phyloP scores from a whole-genome alignment of 2,113 vertebrate species.

The Sinocyclocheilus anshuiensis region DNA sequence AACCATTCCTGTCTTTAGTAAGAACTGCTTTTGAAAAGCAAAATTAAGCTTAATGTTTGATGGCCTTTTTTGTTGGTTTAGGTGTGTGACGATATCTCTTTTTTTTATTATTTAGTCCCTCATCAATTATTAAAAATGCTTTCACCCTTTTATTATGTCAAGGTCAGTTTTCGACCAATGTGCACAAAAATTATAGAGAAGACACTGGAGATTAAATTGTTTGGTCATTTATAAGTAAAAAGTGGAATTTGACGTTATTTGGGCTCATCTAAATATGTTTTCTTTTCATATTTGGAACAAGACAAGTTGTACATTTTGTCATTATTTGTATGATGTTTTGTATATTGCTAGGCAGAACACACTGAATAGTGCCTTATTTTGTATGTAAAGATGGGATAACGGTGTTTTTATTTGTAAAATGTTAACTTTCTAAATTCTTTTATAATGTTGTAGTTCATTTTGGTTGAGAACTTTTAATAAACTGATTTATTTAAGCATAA shows the following conservation, averaged over 20 bases:
- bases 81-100: neutral
- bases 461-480: conserved; percentile 75
- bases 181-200: neutral
- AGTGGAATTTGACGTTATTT: neutral
- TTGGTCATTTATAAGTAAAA: neutral
- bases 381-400: conserved; percentile 67
- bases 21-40: neutral
- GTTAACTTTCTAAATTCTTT: conserved; percentile 69
- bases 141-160: neutral
- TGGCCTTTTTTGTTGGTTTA: conserved; percentile 23
- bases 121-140: neutral
- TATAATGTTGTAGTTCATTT: conserved; percentile 73
- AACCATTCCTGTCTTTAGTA: neutral
- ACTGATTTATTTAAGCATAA: conserved; percentile 70
- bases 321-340: conserved; percentile 59
- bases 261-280: neutral
- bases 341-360: conserved; percentile 63
- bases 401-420: conserved; percentile 72
- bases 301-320: conserved; percentile 29
- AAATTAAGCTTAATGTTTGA: neutral
- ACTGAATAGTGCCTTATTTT: conserved; percentile 81
- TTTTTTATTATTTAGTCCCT: neutral
- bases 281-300: neutral
- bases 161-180: neutral
- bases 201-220: conserved; percentile 8